Base-by-base conservation (phyloP, 2,888 invertebrate species). In the Andrena minutula region DNA sequence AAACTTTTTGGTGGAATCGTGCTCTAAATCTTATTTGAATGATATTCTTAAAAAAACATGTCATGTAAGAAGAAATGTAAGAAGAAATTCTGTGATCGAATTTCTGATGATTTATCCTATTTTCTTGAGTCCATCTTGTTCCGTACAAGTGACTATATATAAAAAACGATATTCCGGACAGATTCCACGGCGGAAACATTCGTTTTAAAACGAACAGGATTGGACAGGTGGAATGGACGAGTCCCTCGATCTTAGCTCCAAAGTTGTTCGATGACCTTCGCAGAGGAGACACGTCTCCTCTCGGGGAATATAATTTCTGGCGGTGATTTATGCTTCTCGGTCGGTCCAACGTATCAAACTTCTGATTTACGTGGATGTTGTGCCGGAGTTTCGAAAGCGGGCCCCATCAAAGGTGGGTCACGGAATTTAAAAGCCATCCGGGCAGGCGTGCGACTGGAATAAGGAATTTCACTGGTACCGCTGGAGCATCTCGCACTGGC, bases 381-480 rank as follows among this genome's bases (percentile, higher is more conserved):
- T 71, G 58, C 41, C 79, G 71, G 65, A 53, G 69, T 83, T 83
- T 83, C 69, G 77, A 86, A 79, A 74, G 79, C 83, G 86, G 86
- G 56, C 68, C 61, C 79, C 75, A 28, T 88, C 88, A 88, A 88
- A 88, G 86, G 73, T 61, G 81, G 70, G 47, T 79, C 58, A 80
- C 76, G 61, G 71, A 85, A 88, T 88, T 86, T 85, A 86, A 85
- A 83, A 86, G 71, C 66, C 79, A 82, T 79, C 56, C 69, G 41
- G 61, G 49, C 78, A 63, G 60, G 84, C 80, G 82, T 77, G 85
- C 83, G 80, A 80, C 79, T 79, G 51, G 88, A 88, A 88, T 88
- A 88, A 85, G 79, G 81, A 88, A 88, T 80, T 49, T 70, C 63
- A 60, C 73, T 47, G 72, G 74, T 61, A 72, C 75, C 56, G 16